Evolutionary conservation across 2,797 vertebrate genomes (phyloP).

Genomic region (Oreochromis mossambicus): DNA sequence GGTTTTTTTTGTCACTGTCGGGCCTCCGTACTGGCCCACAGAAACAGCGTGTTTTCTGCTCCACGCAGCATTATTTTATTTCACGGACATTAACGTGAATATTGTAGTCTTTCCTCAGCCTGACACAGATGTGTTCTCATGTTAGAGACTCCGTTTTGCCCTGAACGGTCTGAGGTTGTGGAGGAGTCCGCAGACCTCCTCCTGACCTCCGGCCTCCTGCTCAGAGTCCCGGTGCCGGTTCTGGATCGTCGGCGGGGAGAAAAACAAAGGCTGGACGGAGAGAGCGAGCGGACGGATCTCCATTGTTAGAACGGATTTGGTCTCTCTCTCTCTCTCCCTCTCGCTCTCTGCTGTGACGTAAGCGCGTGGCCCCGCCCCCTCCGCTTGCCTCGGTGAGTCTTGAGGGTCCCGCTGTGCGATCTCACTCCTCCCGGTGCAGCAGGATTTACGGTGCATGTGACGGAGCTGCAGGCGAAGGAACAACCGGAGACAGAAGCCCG

Average conservation of each 20-base stretch:
- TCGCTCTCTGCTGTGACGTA: constrained; percentile 52
- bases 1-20: neutral
- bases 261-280: neutral
- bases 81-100: neutral
- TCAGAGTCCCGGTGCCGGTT: neutral
- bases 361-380: constrained; percentile 61
- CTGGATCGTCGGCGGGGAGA: neutral
- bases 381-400: constrained; percentile 53
- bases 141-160: neutral
- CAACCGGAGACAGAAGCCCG: neutral
- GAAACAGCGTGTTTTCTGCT: neutral
- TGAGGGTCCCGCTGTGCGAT: constrained; percentile 59
- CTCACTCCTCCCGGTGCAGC: constrained; percentile 40
- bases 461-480: constrained; percentile 12
- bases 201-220: neutral
- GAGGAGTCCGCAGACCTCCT: neutral
- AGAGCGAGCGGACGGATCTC: neutral
- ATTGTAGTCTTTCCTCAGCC: neutral
- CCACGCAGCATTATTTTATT: neutral
- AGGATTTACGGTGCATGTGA: constrained; percentile 36
- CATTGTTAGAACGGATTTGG: neutral
- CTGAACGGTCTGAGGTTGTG: neutral
- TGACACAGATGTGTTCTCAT: neutral
- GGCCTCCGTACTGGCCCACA: neutral
- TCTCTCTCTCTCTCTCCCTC: neutral